Evolutionary conservation across 2,797 vertebrate genomes (phyloP).

Genomic region (Notoglanidium macrostoma): DNA sequence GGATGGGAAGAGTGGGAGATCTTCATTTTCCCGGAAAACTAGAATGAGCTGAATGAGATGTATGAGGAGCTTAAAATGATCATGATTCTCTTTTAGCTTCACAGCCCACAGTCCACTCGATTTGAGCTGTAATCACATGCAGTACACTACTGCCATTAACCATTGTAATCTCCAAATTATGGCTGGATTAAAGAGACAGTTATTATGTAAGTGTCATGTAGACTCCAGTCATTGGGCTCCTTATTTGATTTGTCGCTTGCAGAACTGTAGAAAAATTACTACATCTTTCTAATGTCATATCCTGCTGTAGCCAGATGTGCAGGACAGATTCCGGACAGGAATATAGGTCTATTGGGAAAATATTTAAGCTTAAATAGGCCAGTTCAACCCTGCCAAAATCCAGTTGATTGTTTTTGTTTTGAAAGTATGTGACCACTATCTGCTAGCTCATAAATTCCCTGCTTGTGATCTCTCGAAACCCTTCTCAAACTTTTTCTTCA

Average conservation of each 20-base stretch:
- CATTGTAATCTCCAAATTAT: background rate
- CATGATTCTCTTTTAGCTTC: background rate
- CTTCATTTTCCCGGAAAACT: constrained; percentile 31
- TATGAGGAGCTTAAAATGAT: constrained; percentile 11
- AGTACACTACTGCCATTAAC: background rate
- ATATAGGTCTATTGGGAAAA: background rate
- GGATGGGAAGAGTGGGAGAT: constrained; percentile 18
- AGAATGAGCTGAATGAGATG: constrained; percentile 34
- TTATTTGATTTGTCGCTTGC: background rate
- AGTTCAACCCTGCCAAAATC: no score
- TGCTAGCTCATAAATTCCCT: no score
- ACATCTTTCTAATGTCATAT: background rate
- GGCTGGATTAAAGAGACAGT: background rate
- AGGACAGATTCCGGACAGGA: background rate
- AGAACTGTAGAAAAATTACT: background rate
- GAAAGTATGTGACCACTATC: no score
- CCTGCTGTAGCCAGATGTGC: background rate
- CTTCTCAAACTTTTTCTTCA: no score
- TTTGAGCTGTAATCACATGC: background rate
- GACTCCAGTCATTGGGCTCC: background rate
- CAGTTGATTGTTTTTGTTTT: no score
- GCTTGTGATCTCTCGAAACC: no score
- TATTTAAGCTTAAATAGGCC: background rate
- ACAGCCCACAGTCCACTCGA: background rate
- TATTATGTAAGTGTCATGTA: background rate